Evolutionary conservation across 37 sponge, comb jelly and placozoan species (phyloP).

Genomic region (Ephydatia muelleri): DNA sequence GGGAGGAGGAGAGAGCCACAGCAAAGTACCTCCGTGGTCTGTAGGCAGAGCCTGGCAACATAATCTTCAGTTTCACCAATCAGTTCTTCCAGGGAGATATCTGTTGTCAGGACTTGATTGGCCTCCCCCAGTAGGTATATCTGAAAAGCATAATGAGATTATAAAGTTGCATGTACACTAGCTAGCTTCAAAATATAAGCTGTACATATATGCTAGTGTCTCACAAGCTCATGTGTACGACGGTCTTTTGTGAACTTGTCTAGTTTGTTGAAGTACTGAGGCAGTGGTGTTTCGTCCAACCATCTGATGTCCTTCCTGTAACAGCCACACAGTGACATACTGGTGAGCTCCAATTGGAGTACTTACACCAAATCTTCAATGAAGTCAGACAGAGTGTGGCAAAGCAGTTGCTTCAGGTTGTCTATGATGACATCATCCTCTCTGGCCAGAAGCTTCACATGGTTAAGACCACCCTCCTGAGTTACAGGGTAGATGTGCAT

Average conservation of each 20-base stretch:
- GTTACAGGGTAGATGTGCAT: not conserved
- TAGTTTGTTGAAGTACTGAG: slow-evolving; percentile 46
- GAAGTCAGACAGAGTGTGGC: not conserved
- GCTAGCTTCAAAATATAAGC: not conserved
- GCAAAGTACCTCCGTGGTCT: slow-evolving; percentile 83
- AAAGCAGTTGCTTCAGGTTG: not conserved
- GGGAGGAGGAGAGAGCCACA: not conserved
- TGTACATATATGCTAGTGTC: no score
- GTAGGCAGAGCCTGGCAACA: slow-evolving; percentile 52
- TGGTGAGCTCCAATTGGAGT: not conserved
- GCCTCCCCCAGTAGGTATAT: slow-evolving; percentile 9
- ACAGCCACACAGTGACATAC: not conserved
- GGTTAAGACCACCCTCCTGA: not conserved
- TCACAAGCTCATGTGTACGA: slow-evolving; percentile 63
- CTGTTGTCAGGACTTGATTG: slow-evolving; percentile 7
- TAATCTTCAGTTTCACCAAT: slow-evolving; percentile 68
- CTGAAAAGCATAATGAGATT: not conserved
- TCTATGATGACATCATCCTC: not conserved
- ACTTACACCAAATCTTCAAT: not conserved
- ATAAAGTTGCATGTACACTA: not conserved
- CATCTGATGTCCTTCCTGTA: slow-evolving; percentile 48
- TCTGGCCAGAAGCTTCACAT: not conserved
- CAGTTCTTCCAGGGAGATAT: slow-evolving; percentile 39
- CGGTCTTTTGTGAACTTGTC: slow-evolving; percentile 65
- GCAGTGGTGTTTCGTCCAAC: slow-evolving; percentile 28